A percentile compares a stretch with the other conserved stretches of the same genome.
phyloP scores from a whole-genome alignment of 2,113 vertebrate species.

The Sminthopsis crassicaudata region DNA sequence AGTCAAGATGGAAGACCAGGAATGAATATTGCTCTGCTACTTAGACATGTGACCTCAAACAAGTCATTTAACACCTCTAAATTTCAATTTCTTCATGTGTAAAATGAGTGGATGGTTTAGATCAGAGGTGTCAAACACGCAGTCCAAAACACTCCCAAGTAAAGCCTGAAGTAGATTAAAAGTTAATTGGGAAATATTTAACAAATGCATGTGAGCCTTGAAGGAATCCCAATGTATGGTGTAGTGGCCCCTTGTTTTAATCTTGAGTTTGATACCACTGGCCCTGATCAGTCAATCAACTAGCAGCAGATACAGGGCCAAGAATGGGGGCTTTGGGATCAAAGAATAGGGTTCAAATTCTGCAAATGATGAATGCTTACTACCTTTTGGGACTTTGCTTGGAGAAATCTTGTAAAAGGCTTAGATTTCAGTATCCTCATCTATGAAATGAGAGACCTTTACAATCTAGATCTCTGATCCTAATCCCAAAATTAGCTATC shows the following conservation, averaged over 20 bases:
- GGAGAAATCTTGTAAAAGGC: not conserved
- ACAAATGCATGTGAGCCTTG: not conserved
- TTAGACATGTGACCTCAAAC: not conserved
- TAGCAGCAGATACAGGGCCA: not conserved
- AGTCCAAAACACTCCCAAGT: not conserved
- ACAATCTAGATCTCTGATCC: not conserved
- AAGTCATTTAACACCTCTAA: not conserved
- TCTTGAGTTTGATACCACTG: not conserved
- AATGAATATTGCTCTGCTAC: not conserved
- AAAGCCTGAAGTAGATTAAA: not conserved
- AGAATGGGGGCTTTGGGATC: not conserved
- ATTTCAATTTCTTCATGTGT: not conserved
- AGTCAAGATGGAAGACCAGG: slow-evolving; percentile 34
- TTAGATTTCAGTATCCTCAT: not conserved
- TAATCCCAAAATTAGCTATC: not conserved
- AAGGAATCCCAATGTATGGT: not conserved
- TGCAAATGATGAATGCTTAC: not conserved
- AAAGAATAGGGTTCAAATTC: not conserved
- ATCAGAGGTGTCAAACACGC: not conserved
- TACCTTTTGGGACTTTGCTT: not conserved
- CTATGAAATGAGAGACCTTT: not conserved
- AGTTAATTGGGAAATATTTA: not conserved
- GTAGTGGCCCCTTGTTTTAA: not conserved
- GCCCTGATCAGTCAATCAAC: not conserved
- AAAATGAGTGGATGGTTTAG: not conserved